phyloP scores from a whole-genome alignment of 2,113 vertebrate genomes.

The Dipodomys merriami region DNA sequence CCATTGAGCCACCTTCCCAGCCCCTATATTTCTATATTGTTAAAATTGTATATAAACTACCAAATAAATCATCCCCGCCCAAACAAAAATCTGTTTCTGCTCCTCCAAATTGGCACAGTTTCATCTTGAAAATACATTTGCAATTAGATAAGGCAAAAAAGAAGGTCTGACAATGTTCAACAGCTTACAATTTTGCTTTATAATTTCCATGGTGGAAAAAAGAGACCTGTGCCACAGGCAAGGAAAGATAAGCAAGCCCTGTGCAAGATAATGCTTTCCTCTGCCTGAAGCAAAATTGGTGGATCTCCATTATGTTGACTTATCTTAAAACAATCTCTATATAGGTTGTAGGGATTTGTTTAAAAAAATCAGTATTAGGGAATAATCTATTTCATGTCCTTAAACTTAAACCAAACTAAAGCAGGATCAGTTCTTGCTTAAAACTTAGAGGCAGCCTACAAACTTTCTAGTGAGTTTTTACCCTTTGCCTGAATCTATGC shows the following conservation, averaged over 20 bases:
- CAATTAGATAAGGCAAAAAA: neutral
- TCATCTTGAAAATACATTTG: neutral
- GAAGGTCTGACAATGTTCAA: conserved; percentile 16
- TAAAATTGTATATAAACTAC: neutral
- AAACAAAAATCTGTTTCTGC: neutral
- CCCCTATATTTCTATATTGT: neutral
- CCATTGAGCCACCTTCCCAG: no score
- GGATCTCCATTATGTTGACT: no score
- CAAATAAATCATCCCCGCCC: neutral
- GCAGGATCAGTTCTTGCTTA: neutral
- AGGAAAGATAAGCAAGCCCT: neutral
- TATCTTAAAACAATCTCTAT: neutral
- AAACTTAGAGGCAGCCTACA: neutral
- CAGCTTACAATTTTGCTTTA: neutral
- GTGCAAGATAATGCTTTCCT: neutral
- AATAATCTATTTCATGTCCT: neutral
- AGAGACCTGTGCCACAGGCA: neutral
- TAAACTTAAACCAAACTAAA: neutral
- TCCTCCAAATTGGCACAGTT: neutral
- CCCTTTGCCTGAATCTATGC: neutral
- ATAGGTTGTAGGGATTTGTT: neutral
- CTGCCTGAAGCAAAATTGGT: neutral
- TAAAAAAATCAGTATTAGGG: neutral
- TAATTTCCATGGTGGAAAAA: conserved; percentile 19
- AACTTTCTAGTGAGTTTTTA: neutral